phyloP scores from a whole-genome alignment of 2,888 invertebrate genomes.

The Lasioglossum pauxillum region DNA sequence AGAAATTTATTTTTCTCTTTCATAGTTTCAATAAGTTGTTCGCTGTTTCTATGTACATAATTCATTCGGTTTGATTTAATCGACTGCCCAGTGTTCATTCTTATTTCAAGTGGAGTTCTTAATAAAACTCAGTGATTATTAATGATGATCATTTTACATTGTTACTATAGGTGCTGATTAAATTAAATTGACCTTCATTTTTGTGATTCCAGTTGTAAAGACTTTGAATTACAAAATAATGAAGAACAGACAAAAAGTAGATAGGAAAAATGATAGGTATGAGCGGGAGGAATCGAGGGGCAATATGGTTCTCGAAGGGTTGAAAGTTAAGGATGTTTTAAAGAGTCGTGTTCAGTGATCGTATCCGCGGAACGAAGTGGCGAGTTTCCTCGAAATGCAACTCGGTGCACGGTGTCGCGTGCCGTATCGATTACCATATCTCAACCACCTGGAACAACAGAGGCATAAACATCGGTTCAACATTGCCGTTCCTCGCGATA shows the following conservation, averaged over 20 bases:
- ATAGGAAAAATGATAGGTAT: background rate
- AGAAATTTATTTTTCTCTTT: no score
- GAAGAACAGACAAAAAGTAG: no score
- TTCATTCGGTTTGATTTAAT: no score
- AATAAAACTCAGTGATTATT: no score
- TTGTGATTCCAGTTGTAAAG: background rate
- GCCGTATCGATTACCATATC: slow-evolving; percentile 42
- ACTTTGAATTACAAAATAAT: background rate
- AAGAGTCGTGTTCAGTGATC: background rate
- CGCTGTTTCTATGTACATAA: no score
- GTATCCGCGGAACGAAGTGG: background rate
- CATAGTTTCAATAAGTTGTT: no score
- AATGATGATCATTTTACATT: no score
- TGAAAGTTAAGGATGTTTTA: background rate
- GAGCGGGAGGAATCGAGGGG: background rate
- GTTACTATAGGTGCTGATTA: no score
- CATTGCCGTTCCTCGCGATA: slow-evolving; percentile 3
- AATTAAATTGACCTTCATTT: background rate
- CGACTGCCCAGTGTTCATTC: no score
- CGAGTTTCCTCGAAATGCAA: slow-evolving; percentile 3
- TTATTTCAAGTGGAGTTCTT: no score
- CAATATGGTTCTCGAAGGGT: background rate
- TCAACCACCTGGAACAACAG: slow-evolving; percentile 26
- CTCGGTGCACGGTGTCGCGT: slow-evolving; percentile 6
- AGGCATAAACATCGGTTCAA: slow-evolving; percentile 37